Conservation (phyloP, 2,797 vertebrate genomes). For the Cyprinella venusta region DNA sequence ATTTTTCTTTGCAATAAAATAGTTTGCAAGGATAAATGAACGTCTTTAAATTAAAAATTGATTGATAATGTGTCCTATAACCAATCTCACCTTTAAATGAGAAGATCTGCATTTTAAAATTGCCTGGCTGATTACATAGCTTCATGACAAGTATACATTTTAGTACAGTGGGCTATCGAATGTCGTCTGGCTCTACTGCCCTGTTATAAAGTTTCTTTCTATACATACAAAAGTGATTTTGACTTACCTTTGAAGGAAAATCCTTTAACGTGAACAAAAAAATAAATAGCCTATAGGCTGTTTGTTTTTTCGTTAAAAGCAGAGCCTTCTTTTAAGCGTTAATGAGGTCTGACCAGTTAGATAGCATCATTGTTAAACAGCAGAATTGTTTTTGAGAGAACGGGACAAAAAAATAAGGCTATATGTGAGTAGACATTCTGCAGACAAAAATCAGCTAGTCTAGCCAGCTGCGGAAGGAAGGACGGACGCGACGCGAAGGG, state of each 20-base stretch:
- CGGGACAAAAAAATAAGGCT: no score
- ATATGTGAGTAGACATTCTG: neutral
- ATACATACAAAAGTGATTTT: neutral
- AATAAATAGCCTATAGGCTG: no score
- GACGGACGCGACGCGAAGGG: neutral
- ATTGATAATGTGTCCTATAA: neutral
- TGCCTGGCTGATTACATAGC: neutral
- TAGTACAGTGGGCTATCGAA: no score
- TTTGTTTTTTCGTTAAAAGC: neutral
- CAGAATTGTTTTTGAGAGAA: neutral
- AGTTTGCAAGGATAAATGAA: neutral
- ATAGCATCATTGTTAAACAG: neutral
- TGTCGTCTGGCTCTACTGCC: neutral
- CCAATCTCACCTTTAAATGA: neutral
- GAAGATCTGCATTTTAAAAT: neutral
- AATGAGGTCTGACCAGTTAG: no score
- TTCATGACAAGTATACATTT: neutral
- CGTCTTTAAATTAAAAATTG: neutral
- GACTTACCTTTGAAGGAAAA: constrained; percentile 7
- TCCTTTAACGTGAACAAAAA: neutral
- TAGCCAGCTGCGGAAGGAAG: no score
- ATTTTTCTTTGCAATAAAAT: neutral
- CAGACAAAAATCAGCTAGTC: neutral
- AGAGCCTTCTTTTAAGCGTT: neutral
- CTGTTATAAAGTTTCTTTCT: neutral